Base-by-base conservation (phyloP, 2,888 invertebrate species). In the Mystacides longicornis region DNA sequence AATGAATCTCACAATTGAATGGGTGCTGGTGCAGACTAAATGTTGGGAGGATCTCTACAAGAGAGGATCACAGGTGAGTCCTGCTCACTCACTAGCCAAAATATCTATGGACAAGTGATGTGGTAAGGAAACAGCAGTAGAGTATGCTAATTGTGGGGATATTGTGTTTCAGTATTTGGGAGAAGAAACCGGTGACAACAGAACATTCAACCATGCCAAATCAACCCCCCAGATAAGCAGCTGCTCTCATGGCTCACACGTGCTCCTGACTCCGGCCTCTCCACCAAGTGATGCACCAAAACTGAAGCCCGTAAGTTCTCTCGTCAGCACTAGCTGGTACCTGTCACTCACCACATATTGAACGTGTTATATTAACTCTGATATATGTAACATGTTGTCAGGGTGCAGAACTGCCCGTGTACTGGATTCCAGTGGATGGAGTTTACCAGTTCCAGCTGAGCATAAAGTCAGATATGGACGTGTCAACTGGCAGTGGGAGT, bases 351-450 rank as follows among this genome's bases (percentile, higher is more conserved):
- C 11, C 5, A 27, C 11, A 11, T 27, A 27, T 27, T 27, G 5
- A 7, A 7, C 5, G 5, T 27, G 27, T 27, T 27, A 27, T 27
- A 7, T 27, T 27, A 27, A 27, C 27, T n/a, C n/a, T n/a, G 27
- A 43, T 43, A 43, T 18, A 43, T 43, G 7, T 55, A 4, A 5
- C 9, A n/a, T 45, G 3, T 23, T 23, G 49, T 16, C 46, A 57
- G 52, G 49, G 49, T 21, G 52, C 52, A 57, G 62, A 60, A 54
- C 68, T 65, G n/a, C 79, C 83, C 0, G 70, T 85, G 22, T 73
- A 81, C 49, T 75, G 74, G 1, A 79, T 85, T 9, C 73, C 74
- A 19, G 78, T 75, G 54, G 90, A 90, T 74, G 91, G 89, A 23
- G 81, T 88, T 48, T 91, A 89, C 67, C 73, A 85, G 23, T 73